A percentile compares a stretch with the other conserved stretches of the same genome.
These are phyloP conservation scores for Aratinga solstitialis DNA, from an alignment of 2,797 vertebrate genomes.

Conservation along the genomic window DNA sequence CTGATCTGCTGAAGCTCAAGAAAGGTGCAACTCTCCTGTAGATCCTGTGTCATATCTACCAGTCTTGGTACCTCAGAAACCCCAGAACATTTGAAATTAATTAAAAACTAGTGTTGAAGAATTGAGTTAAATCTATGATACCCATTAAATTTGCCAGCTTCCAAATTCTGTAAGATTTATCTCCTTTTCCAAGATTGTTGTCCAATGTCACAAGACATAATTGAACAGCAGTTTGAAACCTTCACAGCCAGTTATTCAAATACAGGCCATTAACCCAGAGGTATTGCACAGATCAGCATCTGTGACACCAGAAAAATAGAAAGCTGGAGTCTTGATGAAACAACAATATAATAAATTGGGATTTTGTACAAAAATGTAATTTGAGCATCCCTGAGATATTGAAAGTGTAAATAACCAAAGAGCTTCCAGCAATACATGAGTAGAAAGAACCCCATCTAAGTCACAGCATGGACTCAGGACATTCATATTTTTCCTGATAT, in stretches of 20 bases:
- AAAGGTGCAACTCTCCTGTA: background rate
- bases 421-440: too few species aligned
- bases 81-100: background rate
- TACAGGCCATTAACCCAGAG: background rate
- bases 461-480: background rate
- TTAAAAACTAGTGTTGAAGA: background rate
- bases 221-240: background rate
- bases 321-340: background rate
- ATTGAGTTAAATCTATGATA: background rate
- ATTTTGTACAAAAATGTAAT: background rate
- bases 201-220: background rate
- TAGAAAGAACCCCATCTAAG: background rate
- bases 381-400: background rate
- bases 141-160: background rate
- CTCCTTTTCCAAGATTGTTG: background rate
- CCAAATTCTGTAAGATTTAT: background rate
- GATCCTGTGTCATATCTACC: too few species aligned
- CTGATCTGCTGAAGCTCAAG: background rate
- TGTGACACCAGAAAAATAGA: background rate
- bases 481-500: background rate
- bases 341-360: background rate
- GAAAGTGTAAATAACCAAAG: background rate
- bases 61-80: background rate
- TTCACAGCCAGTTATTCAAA: background rate
- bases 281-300: background rate